Conservation (phyloP, 2,797 vertebrate genomes). For the Scolopax rusticola region DNA sequence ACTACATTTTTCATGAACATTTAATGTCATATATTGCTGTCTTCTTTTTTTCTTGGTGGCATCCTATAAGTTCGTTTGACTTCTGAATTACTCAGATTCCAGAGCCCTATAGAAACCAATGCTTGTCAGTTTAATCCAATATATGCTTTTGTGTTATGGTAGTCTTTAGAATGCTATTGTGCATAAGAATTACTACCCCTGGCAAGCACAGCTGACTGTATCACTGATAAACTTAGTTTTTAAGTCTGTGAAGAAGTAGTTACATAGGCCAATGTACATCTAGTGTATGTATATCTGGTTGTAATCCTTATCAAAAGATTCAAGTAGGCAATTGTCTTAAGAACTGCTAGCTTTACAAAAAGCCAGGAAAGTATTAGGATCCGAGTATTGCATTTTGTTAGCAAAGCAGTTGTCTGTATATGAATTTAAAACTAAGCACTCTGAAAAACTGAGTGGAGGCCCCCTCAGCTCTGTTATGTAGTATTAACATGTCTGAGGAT, state of each 20-base stretch:
- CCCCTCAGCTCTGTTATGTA: not conserved
- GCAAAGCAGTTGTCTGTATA: not conserved
- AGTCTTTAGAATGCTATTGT: not conserved
- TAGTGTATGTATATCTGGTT: not conserved
- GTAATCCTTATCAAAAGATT: not conserved
- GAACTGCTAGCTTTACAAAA: not conserved
- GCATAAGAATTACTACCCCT: not conserved
- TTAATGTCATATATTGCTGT: rapidly evolving
- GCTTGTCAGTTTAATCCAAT: not conserved
- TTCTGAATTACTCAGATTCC: not conserved
- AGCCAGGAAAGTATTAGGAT: not conserved
- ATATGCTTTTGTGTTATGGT: not conserved
- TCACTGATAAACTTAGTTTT: not conserved
- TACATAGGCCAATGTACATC: rapidly evolving
- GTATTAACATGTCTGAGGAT: not conserved
- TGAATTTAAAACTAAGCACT: not conserved
- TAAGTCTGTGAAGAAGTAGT: not conserved
- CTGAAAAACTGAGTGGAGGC: not conserved
- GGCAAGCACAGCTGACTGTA: not conserved
- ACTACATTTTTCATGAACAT: not conserved
- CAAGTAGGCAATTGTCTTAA: not conserved
- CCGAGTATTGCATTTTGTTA: not conserved
- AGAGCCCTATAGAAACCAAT: not conserved
- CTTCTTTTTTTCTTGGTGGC: not conserved
- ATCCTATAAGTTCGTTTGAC: not conserved